Base-by-base conservation (phyloP, 1,140 invertebrate species). In the Nasonia giraulti region DNA sequence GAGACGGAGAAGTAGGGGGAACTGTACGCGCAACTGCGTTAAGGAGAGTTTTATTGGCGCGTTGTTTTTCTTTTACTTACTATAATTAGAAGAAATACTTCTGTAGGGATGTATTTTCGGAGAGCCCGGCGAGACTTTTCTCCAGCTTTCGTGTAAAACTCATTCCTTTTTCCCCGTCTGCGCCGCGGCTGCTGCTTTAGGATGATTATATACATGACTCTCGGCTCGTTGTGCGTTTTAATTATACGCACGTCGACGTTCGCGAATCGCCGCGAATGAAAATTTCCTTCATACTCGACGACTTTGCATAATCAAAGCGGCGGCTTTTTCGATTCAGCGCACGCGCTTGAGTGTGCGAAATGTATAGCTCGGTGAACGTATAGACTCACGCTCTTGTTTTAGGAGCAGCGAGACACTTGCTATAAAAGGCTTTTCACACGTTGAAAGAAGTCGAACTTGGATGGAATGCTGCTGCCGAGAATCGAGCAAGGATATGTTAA, bases 11-110 rank as follows among this genome's bases (percentile, higher is more conserved):
- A 50, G 47, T 68, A 74, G 74, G 71, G 44, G 31, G 76, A 33
- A 79, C 71, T 40, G 5, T 6, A 27, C 50, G 44, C 27, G n/a
- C 62, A 47, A 40, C 83, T 80, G 69, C 1, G 68, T 50, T 78
- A 75, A 80, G 68, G 69, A 80, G 79, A 80, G 79, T 78, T 86
- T 82, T 86, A 86, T 82, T 83, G 80, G 80, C n/a, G 66, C 40
- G 10, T 71, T 80, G 80, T 77, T 83, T 78, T 86, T 82, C 68
- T 74, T 82, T 83, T 77, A 66, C 68, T 20, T 55, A 23, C 85
- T 82, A 86, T 83, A 86, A 86, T 86, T 86, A 82, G 85, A 83
- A 68, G 62, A 80, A 79, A 86, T 86, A 79, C 69, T 82, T 79
- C 7, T 44, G 75, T 8, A 69, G 17, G 85, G 55, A 37, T 71